Base-by-base conservation (phyloP, 2,113 vertebrate genomes). In the Lagenorhynchus albirostris region DNA sequence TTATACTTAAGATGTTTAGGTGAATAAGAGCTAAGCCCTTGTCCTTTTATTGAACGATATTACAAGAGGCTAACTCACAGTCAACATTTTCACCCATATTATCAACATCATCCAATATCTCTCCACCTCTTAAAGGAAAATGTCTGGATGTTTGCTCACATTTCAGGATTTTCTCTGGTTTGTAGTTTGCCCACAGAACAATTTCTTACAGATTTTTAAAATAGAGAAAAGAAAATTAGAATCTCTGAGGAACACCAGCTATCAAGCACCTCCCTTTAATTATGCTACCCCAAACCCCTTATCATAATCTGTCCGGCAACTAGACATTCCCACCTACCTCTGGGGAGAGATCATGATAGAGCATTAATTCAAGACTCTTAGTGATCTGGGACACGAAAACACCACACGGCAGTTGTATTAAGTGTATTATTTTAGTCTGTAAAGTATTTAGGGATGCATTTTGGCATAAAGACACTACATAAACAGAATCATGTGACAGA, bases 321-420 rank as follows among this genome's bases (percentile, higher is more conserved):
- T 86, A 97, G 97, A 86, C 95, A 70, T 85, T 95, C 89, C 50
- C 65, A 73, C 80, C 60, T 38, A 33, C 92, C 96, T 96, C 97
- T 91, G 71, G 96, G 91, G 97, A 96, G 36, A 91, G 76, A 96
- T 96, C 96, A 97, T 98, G 97, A 97, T 1, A 91, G 87, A 44
- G 81, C 70, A 96, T 98, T 97, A 98, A 97, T 98, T 97, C 96
- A 95, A 91, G 92, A 85, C 71, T 97, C 97, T 95, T 89, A 89
- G 96, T 97, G 97, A 97, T 97, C 96, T 94, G 98, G 89, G 96
- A 92, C 87, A 71, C 62, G n/a, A 20, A 41, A 90, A 86, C 50
- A 97, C 76, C 80, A 91, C 23, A 65, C 14, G 9, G 77, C 71
- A 38, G 91, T 97, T 95, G 88, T 96, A 96, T 94, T 95, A 96